phyloP scores from a whole-genome alignment of 2,888 invertebrate genomes.

The Heterodera filipjevi region DNA sequence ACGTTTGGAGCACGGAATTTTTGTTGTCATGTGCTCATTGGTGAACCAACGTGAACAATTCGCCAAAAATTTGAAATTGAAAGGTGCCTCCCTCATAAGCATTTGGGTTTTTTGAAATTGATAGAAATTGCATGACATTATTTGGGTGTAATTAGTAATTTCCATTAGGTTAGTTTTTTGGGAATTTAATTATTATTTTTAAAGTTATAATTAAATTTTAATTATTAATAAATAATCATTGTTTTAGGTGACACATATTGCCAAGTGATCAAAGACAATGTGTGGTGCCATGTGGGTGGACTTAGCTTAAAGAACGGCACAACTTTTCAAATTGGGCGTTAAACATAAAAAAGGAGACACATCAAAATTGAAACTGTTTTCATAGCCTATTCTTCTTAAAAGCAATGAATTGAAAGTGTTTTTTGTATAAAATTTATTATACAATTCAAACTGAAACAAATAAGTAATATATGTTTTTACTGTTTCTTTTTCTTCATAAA shows the following conservation, averaged over 20 bases:
- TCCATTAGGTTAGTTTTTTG: too few species aligned
- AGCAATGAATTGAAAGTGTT: too few species aligned
- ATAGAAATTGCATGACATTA: too few species aligned
- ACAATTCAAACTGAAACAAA: too few species aligned
- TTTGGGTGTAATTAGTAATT: too few species aligned
- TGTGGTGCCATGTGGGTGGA: not conserved
- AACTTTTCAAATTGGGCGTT: not conserved
- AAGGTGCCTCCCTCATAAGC: not conserved
- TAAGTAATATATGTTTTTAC: too few species aligned
- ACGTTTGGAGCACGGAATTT: not conserved
- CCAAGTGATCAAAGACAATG: slow-evolving; percentile 2
- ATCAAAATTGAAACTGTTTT: too few species aligned
- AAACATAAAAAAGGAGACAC: not conserved
- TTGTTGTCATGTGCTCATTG: slow-evolving; percentile 2
- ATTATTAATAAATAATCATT: not conserved
- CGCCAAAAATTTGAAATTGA: not conserved
- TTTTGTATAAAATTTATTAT: too few species aligned
- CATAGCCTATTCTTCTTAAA: too few species aligned
- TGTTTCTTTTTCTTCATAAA: too few species aligned
- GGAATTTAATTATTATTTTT: too few species aligned
- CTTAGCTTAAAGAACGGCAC: not conserved
- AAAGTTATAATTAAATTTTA: not conserved
- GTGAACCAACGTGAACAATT: not conserved
- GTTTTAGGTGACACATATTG: not conserved
- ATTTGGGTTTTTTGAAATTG: too few species aligned